Percentiles rank a stretch among this genome's conserved stretches.
phyloP scores from a whole-genome alignment of 2,888 invertebrate genomes.

The Ochropleura leucogaster region DNA sequence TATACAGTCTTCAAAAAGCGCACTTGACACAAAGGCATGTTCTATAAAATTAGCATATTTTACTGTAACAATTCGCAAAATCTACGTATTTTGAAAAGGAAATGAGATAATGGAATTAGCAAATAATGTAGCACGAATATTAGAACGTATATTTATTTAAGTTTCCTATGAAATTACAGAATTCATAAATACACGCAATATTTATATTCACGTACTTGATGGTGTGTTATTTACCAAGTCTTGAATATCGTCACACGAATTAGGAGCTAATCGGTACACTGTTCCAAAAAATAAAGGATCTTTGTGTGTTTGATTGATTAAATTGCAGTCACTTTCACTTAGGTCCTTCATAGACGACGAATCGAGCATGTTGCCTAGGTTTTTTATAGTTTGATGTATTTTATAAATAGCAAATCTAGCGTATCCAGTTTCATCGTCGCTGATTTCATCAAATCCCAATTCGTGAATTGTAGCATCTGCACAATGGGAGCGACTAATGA shows the following conservation, averaged over 20 bases:
- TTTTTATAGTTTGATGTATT: constrained; percentile 80
- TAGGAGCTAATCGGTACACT: constrained; percentile 81
- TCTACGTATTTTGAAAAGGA: not conserved
- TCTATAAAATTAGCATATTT: constrained; percentile 31
- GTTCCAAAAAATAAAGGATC: constrained; percentile 71
- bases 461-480: constrained; percentile 70
- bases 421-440: constrained; percentile 75
- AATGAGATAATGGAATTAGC: constrained; percentile 2
- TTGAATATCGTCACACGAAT: constrained; percentile 70
- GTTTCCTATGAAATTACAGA: constrained; percentile 9
- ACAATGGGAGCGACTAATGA: constrained; percentile 78
- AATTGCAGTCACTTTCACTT: constrained; percentile 65
- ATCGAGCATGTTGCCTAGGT: constrained; percentile 77
- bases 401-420: constrained; percentile 83
- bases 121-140: constrained; percentile 20
- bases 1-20: constrained; percentile 41
- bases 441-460: constrained; percentile 70
- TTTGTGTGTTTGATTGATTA: constrained; percentile 60
- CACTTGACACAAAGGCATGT: constrained; percentile 41
- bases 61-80: not conserved
- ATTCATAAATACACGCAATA: constrained; percentile 15
- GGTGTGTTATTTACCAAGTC: constrained; percentile 78
- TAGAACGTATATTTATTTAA: constrained; percentile 25
- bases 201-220: constrained; percentile 57
- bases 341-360: constrained; percentile 85